These are phyloP conservation scores for Melanotaenia nigrans DNA, from an alignment of 2,797 vertebrate species.

Conservation along the genomic window DNA sequence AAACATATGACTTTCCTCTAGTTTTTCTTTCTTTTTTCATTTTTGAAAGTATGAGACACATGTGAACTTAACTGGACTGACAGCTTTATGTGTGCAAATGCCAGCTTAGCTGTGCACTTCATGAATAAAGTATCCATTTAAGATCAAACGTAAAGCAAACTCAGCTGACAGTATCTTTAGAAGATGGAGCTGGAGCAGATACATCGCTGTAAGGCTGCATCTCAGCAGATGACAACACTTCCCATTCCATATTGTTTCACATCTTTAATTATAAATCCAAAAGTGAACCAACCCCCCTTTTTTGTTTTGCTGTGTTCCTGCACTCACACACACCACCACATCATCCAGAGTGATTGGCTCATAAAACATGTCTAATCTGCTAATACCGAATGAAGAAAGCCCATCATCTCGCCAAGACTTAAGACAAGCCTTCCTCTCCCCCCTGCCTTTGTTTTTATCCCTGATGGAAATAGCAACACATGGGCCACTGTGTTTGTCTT, in stretches of 20 bases:
- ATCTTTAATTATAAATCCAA: slow-evolving; percentile 73
- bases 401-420: slow-evolving; percentile 71
- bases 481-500: slow-evolving; percentile 75
- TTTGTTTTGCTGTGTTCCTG: slow-evolving; percentile 38
- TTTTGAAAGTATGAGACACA: slow-evolving; percentile 22
- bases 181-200: slow-evolving; percentile 45
- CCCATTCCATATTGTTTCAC: slow-evolving; percentile 63
- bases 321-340: slow-evolving; percentile 45
- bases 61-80: slow-evolving; percentile 33
- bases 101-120: slow-evolving; percentile 59
- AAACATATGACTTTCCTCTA: background rate
- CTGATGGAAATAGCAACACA: slow-evolving; percentile 81
- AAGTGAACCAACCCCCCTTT: slow-evolving; percentile 40
- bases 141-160: slow-evolving; percentile 66
- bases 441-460: slow-evolving; percentile 68
- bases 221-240: slow-evolving; percentile 44
- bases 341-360: slow-evolving; percentile 71
- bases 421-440: slow-evolving; percentile 60
- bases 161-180: slow-evolving; percentile 62
- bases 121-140: slow-evolving; percentile 75
- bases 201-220: slow-evolving; percentile 40
- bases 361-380: slow-evolving; percentile 78
- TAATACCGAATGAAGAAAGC: slow-evolving; percentile 77
- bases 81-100: slow-evolving; percentile 46
- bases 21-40: background rate